Evolutionary conservation across 2,888 invertebrate genomes (phyloP).

Genomic region (Synergus umbraculus): DNA sequence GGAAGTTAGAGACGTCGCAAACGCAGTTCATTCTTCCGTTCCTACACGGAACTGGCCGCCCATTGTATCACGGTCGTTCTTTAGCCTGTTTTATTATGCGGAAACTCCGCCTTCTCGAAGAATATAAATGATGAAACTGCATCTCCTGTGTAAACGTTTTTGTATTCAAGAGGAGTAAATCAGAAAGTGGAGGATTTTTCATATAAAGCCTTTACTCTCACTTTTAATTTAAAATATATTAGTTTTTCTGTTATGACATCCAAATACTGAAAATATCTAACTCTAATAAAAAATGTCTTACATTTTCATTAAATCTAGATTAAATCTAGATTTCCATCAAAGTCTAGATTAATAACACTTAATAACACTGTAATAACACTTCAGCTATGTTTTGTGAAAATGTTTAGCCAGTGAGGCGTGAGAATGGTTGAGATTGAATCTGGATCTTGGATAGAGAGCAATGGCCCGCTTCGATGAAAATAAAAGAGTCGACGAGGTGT

Average conservation of each 20-base stretch:
- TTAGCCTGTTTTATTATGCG: conserved; percentile 13
- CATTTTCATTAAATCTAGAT: neutral
- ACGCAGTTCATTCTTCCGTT: conserved; percentile 5
- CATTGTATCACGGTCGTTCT: conserved; percentile 1
- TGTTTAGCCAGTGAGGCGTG: conserved; percentile 30
- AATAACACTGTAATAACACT: neutral
- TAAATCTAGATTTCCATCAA: too few species aligned
- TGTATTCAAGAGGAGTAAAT: neutral
- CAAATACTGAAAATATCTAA: too few species aligned
- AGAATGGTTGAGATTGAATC: conserved; percentile 39
- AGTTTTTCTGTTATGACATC: too few species aligned
- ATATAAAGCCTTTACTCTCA: neutral
- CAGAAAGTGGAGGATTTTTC: neutral
- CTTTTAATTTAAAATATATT: neutral
- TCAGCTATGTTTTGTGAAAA: conserved; percentile 5
- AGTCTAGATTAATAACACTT: neutral
- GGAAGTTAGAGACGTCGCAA: conserved; percentile 1
- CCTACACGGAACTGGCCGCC: neutral
- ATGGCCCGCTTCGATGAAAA: conserved; percentile 23
- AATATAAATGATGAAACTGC: neutral
- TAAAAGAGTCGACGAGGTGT: conserved; percentile 24
- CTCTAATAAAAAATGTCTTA: neutral
- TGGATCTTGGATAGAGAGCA: conserved; percentile 34
- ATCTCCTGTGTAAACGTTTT: neutral
- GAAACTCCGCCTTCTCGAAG: conserved; percentile 17